Evolutionary conservation across 2,888 invertebrate genomes (phyloP).

Genomic region (Acrobeloides nanus): DNA sequence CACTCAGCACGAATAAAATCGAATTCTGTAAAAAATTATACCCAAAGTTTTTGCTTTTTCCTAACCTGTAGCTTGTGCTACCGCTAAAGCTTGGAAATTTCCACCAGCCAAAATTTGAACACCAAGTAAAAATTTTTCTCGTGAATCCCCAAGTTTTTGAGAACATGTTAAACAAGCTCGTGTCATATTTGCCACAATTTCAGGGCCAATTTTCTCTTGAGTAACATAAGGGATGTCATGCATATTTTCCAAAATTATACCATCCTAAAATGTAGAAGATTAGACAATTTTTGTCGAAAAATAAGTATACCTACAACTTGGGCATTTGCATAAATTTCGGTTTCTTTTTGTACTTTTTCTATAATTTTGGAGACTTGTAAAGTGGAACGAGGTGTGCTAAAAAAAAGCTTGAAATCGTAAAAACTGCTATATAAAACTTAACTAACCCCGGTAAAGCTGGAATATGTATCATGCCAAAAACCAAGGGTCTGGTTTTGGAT

Average conservation of each 20-base stretch:
- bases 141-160: conserved; percentile 11
- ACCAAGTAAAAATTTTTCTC: conserved; percentile 53
- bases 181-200: conserved; percentile 67
- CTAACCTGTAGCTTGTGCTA: conserved; percentile 65
- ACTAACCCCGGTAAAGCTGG: conserved; percentile 36
- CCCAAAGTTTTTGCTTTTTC: not conserved
- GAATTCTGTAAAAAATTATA: conserved; percentile 30
- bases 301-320: too few relatives aligned
- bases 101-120: conserved; percentile 68
- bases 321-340: conserved; percentile 27
- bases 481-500: too few relatives aligned
- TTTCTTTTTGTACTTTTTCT: conserved; percentile 34
- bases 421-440: not conserved
- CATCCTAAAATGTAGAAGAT: too few relatives aligned
- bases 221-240: conserved; percentile 43
- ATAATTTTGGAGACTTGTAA: conserved; percentile 28
- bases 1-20: conserved; percentile 70
- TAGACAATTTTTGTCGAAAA: too few relatives aligned
- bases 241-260: conserved; percentile 41
- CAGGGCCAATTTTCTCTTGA: conserved; percentile 61
- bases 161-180: conserved; percentile 58
- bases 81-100: conserved; percentile 69
- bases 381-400: conserved; percentile 31
- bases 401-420: conserved; percentile 7
- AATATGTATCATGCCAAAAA: conserved; percentile 49